Conservation (phyloP, 2,113 vertebrate species). For the Dipodomys spectabilis region DNA sequence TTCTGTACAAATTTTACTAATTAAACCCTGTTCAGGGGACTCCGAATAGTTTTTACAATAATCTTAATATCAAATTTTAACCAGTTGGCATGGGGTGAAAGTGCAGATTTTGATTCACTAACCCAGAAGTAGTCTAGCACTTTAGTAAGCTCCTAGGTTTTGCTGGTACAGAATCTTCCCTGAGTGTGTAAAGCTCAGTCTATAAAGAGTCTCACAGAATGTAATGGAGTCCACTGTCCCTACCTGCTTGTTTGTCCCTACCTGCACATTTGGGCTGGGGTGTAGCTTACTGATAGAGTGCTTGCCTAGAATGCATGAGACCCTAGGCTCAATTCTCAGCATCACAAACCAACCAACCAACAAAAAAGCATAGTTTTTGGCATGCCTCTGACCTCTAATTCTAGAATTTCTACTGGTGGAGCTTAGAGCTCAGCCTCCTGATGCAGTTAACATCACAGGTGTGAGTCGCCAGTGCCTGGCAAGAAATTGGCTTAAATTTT, state of each 20-base stretch:
- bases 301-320: neutral
- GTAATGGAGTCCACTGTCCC: too few relatives aligned
- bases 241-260: neutral
- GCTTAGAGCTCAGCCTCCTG: neutral
- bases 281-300: neutral
- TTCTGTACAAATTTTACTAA: accelerated
- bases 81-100: too few relatives aligned
- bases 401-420: neutral
- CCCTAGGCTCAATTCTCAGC: neutral
- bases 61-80: too few relatives aligned
- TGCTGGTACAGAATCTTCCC: neutral
- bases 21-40: neutral
- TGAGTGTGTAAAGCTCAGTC: neutral
- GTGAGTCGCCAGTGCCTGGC: too few relatives aligned
- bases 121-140: neutral
- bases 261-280: neutral
- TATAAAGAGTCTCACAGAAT: accelerated
- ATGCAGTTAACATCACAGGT: too few relatives aligned
- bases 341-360: too few relatives aligned
- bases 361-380: too few relatives aligned
- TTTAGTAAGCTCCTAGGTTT: too few relatives aligned
- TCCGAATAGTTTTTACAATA: neutral
- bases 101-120: neutral
- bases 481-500: too few relatives aligned
- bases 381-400: neutral